Base-by-base conservation (phyloP, 1,140 invertebrate genomes). In the Drosophila leontia region DNA sequence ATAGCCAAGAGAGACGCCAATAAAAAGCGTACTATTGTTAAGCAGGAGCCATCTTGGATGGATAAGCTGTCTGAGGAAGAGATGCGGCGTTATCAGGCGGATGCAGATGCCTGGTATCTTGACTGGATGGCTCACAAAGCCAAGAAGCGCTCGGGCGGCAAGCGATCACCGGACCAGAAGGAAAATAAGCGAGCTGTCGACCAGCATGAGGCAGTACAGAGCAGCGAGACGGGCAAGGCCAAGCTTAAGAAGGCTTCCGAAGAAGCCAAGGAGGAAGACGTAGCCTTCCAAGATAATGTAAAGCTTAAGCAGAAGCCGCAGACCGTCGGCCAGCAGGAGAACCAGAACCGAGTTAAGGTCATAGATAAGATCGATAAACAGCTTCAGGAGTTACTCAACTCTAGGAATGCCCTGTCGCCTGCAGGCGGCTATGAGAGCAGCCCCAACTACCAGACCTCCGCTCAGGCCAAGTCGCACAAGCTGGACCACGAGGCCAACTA, bases 401-500 rank as follows among this genome's bases (percentile, higher is more conserved):
- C 45, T 1, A 68, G 76, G 0, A 60, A 85, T 13, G 55, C 26
- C 5, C 12, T 35, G 0, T 48, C 75, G 23, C 62, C 75, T 4
- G 59, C 69, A 3, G 75, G 63, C n/a, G 29, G 41, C 1, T 85
- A 85, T 29, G 81, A 84, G 26, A 53, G 78, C 15, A 78, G 65
- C 3, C 9, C 74, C 48, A 45, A 45, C 2, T 78, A 63, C 0
- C 64, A 77, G 1, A 47, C 75, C 13, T 63, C 71, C 0, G 26
- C 64, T 0, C 74, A 63, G 6, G 8, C 56, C n/a, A 55, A 34
- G 3, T 35, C 51, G 0, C 79, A 84, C 47, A 91, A 91, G 68
- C 55, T 92, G 0, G 80, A 76, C 7, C 90, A 92, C 23, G 91
- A 92, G 58, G 91, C 91, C 48, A 79, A 92, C 71, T 92, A 92